Evolutionary conservation across 2,797 vertebrate genomes (phyloP).

Genomic region (Glossophaga mutica): DNA sequence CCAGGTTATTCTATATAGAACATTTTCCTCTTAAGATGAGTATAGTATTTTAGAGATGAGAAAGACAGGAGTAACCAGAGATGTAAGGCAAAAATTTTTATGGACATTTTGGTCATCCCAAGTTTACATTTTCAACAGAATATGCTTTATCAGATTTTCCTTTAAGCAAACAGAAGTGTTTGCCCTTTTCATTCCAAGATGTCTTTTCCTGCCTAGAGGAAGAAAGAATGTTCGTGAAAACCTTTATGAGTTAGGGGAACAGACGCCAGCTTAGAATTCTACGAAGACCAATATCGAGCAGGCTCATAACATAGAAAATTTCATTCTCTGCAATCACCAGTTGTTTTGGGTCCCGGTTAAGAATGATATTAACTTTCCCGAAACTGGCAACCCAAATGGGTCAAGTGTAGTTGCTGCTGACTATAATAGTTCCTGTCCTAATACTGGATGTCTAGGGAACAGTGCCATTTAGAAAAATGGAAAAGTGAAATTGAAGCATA

Average conservation of each 20-base stretch:
- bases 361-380: constrained; percentile 19
- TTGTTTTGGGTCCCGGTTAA: constrained; percentile 1
- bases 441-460: background rate
- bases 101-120: background rate
- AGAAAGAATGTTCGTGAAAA: background rate
- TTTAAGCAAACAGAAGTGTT: background rate
- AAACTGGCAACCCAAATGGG: background rate
- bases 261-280: background rate
- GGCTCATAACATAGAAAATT: background rate
- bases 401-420: background rate
- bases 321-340: background rate
- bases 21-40: background rate
- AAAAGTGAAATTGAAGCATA: constrained; percentile 42
- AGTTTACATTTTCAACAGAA: background rate
- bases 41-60: background rate
- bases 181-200: background rate
- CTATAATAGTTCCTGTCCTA: background rate
- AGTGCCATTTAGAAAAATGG: background rate
- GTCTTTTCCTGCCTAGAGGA: background rate
- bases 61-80: background rate
- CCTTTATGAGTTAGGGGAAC: background rate
- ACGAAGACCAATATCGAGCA: background rate
- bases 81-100: background rate
- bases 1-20: background rate
- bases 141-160: background rate